Evolutionary conservation across 2,797 vertebrate genomes (phyloP), one percentile per base, ranked within the genome.

Genomic region (Luscinia megarhynchos): DNA sequence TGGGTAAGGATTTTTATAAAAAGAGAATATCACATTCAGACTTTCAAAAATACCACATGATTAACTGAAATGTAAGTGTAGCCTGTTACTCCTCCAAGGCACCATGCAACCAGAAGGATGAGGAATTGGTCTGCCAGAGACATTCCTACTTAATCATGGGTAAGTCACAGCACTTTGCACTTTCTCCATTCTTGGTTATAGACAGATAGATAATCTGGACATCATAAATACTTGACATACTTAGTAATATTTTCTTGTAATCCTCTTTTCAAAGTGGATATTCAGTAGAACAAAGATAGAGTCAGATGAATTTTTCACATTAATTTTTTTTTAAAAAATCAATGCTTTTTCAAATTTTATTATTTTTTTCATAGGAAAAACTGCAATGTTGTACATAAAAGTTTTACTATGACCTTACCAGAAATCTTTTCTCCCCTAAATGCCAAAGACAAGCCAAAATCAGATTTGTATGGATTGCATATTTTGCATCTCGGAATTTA

Each of bases 121-220:
- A 80, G 62, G 36, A 46, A 29, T 26, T 48, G 8, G 12, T 53
- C 73, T 88, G 69, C 66, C 84, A 92, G 87, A 85, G 19, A 46
- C 34, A 58, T 85, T 96, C 38, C 27, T 75, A 10, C 36, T 81
- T 73, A 93, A 81, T 84, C 54, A 81, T 2, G 54, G 50, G 8
- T 51, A 88, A 91, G 58, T 58, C 43, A 66, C 0, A 0, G 43
- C 62, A 69, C 43, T 75, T 78, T 27, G 10, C 11, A 83, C 73
- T 84, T 91, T 91, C 76, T 96, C 85, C 87, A 78, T 96, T 90
- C 87, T 91, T 93, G 88, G 88, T 95, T 91, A 93, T 40, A 79
- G 55, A 61, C 63, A 55, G 59, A n/a, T 43, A 79, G 32, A 66
- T 81, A 88, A 81, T 82, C 30, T 67, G 70, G 29, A 59, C 40